Evolutionary conservation across 1,140 invertebrate species (phyloP), one percentile per base, ranked within the genome.

Genomic region (Pinna nobilis): DNA sequence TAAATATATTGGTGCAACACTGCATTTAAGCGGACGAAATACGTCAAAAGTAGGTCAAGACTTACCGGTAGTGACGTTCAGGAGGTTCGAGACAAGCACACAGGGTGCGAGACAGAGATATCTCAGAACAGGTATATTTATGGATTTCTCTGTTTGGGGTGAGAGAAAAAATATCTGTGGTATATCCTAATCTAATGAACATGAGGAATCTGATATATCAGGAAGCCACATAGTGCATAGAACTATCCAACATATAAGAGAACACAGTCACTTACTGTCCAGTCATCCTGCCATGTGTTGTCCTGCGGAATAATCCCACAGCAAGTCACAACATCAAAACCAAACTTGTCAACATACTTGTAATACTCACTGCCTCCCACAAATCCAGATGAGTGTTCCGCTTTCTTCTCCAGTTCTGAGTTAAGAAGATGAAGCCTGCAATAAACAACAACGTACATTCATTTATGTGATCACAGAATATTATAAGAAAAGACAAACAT

Each of bases 371-470:
- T 78, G 33, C 66, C 55, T 44, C 86, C 78, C 9, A 85, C 71
- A 67, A 51, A 81, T 44, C 77, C 74, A 20, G 79, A 76, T 41
- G 66, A 35, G 33, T 69, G 76, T 57, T 72, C 33, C 23, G 33
- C 49, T 32, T 70, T 72, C 69, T 77, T 67, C 25, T 82, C 76
- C n/a, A 87, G 35, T 39, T 86, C 67, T 32, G 75, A 55, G 77
- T 92, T 92, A 65, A 90, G 84, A 11, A 91, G 69, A 83, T 92
- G 91, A 78, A 92, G 76, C 65, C 89, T 90, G 61, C n/a, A n/a
- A n/a, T n/a, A n/a, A 55, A 72, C 81, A 71, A 57, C 55, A 76
- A 51, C 64, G 30, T 23, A 44, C 7, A 51, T 11, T 44, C 9
- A 70, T 20, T n/a, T n/a, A n/a, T n/a, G n/a, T n/a, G n/a, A n/a